Base-by-base conservation (phyloP, 2,888 invertebrate genomes). In the Cephus sareptanus region DNA sequence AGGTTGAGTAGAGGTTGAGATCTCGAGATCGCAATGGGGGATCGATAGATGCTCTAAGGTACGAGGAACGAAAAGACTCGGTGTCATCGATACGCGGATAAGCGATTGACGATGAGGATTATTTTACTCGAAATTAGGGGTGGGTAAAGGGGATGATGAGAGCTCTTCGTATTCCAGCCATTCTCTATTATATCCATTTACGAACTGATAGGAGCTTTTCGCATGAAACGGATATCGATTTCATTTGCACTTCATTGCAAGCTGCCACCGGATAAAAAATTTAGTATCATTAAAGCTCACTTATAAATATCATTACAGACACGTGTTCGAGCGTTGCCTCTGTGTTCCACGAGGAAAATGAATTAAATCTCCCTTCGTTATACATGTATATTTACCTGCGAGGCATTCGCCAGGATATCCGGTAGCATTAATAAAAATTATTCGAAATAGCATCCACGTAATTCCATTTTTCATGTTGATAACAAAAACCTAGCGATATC, bases 31-130 rank as follows among this genome's bases (percentile, higher is more conserved):
- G 9, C 23, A 56, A 9, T 23, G 23, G 56, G 56, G 56, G 56
- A 56, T 56, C 23, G 56, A 23, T 56, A 9, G 56, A 56, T 56
- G 2, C 56, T 23, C 79, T 79, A 81, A 80, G 82, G 73, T 23
- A 71, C 11, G n/a, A 71, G 11, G 3, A 71, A 23, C 23, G 73
- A 9, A 56, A 56, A 23, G 56, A 56, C 23, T 56, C 0, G 23
- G 23, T 56, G 56, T 56, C 56, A 56, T 56, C 56, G 56, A 56
- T 56, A 56, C 23, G 56, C 23, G 15, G 56, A 56, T 56, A 23
- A 56, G 23, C 56, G 56, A 56, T 56, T 56, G 6, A 23, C 56
- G 56, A 56, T 2, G 23, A 56, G 23, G 56, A 56, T 56, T 56
- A 56, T 56, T 56, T 9, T 56, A 56, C 23, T 56, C 23, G 56